These are phyloP conservation scores for Drosophila suboccidentalis DNA, from an alignment of 2,888 invertebrate species.

Conservation along the genomic window DNA sequence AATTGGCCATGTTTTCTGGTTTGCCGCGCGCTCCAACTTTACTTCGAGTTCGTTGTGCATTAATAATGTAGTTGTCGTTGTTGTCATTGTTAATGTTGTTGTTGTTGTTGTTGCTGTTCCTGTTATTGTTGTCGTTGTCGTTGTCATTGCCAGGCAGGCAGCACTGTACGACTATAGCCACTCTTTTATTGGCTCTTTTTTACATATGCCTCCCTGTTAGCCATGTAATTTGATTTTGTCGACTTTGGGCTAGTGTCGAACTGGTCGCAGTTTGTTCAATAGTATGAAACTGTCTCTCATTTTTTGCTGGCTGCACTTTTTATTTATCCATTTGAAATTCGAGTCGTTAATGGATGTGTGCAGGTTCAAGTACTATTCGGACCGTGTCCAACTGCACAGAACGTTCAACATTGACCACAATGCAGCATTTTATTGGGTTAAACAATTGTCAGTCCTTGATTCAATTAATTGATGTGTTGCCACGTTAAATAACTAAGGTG, in stretches of 20 bases:
- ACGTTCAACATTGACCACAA: constrained; percentile 30
- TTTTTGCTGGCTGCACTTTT: constrained; percentile 47
- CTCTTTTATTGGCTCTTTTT: neutral
- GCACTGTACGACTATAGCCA: neutral
- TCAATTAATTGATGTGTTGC: constrained; percentile 40
- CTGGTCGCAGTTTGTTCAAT: constrained; percentile 40
- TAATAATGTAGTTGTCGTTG: constrained; percentile 78
- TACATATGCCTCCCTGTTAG: constrained; percentile 14
- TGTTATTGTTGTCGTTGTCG: constrained; percentile 46
- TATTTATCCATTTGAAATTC: constrained; percentile 16
- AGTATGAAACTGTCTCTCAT: constrained; percentile 50
- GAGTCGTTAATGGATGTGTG: constrained; percentile 33
- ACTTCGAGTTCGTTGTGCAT: constrained; percentile 75
- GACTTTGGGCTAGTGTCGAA: constrained; percentile 26
- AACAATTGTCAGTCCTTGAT: constrained; percentile 44
- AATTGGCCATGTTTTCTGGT: constrained; percentile 68
- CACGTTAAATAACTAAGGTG: constrained; percentile 23
- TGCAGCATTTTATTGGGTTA: constrained; percentile 37
- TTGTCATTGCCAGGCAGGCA: constrained; percentile 23
- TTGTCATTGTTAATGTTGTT: constrained; percentile 43
- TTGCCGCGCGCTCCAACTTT: constrained; percentile 54
- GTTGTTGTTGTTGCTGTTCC: constrained; percentile 21
- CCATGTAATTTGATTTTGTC: constrained; percentile 55
- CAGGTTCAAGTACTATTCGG: neutral
- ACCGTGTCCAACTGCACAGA: neutral